Base-by-base conservation (phyloP, 1,140 invertebrate genomes). In the Zaprionus lachaisei region DNA sequence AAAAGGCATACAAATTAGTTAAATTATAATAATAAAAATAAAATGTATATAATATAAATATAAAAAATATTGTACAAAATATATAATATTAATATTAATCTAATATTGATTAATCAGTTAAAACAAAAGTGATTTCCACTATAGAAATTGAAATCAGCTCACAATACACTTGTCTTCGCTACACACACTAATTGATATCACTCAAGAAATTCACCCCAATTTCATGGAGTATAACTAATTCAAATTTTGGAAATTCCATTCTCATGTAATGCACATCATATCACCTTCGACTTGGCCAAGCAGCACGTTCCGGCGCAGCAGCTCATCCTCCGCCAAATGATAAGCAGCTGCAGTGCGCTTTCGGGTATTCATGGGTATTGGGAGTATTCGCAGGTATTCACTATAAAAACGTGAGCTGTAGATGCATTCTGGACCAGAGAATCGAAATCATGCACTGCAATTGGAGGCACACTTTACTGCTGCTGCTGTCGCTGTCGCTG, bases 401-500 rank as follows among this genome's bases (percentile, higher is more conserved):
- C 31, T 54, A 70, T 70, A 70, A 70, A 70, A 62, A 70, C 67
- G 44, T 51, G 57, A 38, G 31, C 24, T 70, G 24, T 12, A 14
- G n/a, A 1, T 9, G 5, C 24, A 28, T 9, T 28, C 6, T n/a
- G 31, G 20, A 24, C 4, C 41, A 68, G 24, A 68, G 14, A 22
- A n/a, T 0, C 31, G 9, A 24, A 17, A 70, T 17, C n/a, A 70
- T 70, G 68, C 68, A 63, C 15, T 63, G 58, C 9, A 70, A 55
- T 34, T 63, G 72, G 57, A n/a, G 47, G 2, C 17, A 22, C 17
- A 62, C 65, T 22, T 47, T 72, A 31, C 24, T 62, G 47, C 14
- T 71, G 58, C 62, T n/a, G 15, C 15, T 79, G 34, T 37, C 38
- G 38, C 24, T 83, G 31, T 31, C 68, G 62, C 60, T 80, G 22